Conservation (phyloP, 1,140 invertebrate species). For the Bombyx mori region ASM3026992v2 NC_085117.1:13217501-13218000, state of each 20-base stretch:
- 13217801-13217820: no score
- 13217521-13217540: constrained; percentile 92
- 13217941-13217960: constrained; percentile 88
- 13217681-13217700: no score
- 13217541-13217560: constrained; percentile 94
- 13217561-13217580: constrained; percentile 83
- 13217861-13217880: constrained; percentile 79
- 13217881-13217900: constrained; percentile 89
- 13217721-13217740: no score
- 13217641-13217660: neutral
- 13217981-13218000: constrained; percentile 95
- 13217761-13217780: no score
- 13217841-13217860: neutral
- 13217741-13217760: no score
- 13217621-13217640: constrained; percentile 73
- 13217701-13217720: no score
- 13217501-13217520: constrained; percentile 90
- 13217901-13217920: constrained; percentile 81
- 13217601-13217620: constrained; percentile 90
- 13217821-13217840: no score
- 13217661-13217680: no score
- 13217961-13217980: constrained; percentile 96
- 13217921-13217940: constrained; percentile 81
- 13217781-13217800: no score
- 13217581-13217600: constrained; percentile 84